Percentiles rank a stretch among this genome's conserved stretches.
These are phyloP conservation scores for Pseudopipra pipra DNA, from an alignment of 2,113 vertebrate genomes.

Conservation along the genomic window DNA sequence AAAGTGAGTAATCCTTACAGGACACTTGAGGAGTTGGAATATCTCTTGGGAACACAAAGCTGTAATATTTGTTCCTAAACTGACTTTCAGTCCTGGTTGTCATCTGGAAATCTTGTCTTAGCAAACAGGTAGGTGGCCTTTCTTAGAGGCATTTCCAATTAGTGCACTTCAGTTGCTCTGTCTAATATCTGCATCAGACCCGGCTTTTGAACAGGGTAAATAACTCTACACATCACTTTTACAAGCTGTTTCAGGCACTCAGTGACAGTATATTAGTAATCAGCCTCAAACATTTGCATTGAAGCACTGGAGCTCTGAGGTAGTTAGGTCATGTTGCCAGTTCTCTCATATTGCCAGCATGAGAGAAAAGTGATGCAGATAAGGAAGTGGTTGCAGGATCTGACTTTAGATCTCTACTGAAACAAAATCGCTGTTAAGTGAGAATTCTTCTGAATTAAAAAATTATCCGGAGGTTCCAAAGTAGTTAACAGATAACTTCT, in stretches of 20 bases:
- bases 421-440: background rate
- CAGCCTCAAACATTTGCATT: background rate
- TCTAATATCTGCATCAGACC: background rate
- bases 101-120: background rate
- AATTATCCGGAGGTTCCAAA: background rate
- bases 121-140: background rate
- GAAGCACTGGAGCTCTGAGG: background rate
- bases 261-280: background rate
- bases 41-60: background rate
- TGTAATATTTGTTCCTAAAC: background rate
- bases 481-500: background rate
- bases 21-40: background rate
- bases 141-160: background rate
- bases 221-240: background rate
- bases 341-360: background rate
- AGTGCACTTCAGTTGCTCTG: background rate
- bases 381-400: conserved; percentile 60
- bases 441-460: conserved; percentile 6
- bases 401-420: conserved; percentile 33
- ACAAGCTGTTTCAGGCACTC: background rate
- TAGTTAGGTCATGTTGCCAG: background rate
- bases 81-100: background rate
- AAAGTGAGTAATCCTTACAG: background rate
- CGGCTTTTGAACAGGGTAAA: background rate
- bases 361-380: conserved; percentile 31